These are phyloP conservation scores for Lutjanus erythropterus DNA, from an alignment of 2,113 vertebrate species.

Conservation along the genomic window DNA sequence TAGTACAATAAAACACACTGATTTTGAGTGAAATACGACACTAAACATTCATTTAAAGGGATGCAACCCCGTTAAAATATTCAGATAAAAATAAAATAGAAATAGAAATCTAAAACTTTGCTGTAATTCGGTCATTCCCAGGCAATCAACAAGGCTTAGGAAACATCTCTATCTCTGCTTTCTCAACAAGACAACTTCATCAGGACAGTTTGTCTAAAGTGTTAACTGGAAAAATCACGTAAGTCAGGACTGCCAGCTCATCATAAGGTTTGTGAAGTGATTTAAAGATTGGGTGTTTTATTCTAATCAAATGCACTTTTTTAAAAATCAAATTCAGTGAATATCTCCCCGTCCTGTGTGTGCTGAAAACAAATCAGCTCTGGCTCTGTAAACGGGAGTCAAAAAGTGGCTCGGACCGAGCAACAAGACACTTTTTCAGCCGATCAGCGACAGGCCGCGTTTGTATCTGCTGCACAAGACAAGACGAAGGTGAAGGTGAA, in stretches of 20 bases:
- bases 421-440: too few species aligned
- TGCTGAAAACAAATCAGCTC: too few species aligned
- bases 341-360: too few species aligned
- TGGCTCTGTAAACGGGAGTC: too few species aligned
- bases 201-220: background rate
- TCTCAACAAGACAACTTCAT: slow-evolving; percentile 1
- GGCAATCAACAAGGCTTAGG: background rate
- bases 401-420: too few species aligned
- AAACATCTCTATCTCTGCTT: slow-evolving; percentile 6
- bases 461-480: too few species aligned
- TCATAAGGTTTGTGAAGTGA: background rate
- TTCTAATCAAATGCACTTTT: too few species aligned
- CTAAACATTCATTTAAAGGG: background rate
- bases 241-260: background rate
- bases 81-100: background rate
- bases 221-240: slow-evolving; percentile 7
- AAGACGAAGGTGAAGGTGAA: too few species aligned
- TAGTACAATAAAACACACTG: background rate
- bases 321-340: too few species aligned
- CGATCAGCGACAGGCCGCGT: too few species aligned
- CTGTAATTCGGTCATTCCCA: background rate
- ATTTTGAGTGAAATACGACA: background rate
- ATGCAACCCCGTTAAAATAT: background rate
- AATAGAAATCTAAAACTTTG: too few species aligned
- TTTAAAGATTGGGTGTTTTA: background rate